Percentiles rank a stretch among this genome's conserved stretches.
phyloP scores from a whole-genome alignment of 2,113 vertebrate genomes.

The Candoia aspera region DNA sequence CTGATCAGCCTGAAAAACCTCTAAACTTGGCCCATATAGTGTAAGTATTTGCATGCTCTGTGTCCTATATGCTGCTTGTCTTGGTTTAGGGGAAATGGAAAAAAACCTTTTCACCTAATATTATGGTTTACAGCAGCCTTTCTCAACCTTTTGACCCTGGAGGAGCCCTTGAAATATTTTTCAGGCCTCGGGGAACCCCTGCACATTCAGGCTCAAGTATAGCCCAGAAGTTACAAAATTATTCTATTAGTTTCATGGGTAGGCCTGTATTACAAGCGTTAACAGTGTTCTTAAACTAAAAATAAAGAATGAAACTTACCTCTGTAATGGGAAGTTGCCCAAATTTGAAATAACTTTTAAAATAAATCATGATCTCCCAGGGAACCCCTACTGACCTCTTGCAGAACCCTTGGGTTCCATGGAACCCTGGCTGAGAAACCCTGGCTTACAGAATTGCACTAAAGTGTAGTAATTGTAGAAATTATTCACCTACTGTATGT shows the following conservation, averaged over 20 bases:
- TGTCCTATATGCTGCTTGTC: conserved; percentile 13
- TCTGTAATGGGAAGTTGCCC: too few relatives aligned
- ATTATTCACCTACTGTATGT: background rate
- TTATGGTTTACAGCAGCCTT: background rate
- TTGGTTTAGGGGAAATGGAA: conserved; percentile 5
- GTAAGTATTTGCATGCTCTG: conserved; percentile 80
- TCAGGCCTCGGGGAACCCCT: too few relatives aligned
- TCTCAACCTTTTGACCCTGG: background rate
- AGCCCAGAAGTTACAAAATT: too few relatives aligned
- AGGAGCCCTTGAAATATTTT: too few relatives aligned
- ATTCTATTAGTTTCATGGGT: too few relatives aligned
- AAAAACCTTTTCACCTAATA: conserved; percentile 18
- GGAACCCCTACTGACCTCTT: background rate
- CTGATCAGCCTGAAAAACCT: conserved; percentile 94
- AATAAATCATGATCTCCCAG: too few relatives aligned
- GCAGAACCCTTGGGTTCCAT: background rate
- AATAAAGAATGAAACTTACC: too few relatives aligned
- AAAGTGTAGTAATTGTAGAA: background rate
- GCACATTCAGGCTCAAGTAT: too few relatives aligned
- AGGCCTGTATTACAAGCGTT: too few relatives aligned
- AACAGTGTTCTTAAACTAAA: too few relatives aligned
- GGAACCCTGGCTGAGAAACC: too few relatives aligned
- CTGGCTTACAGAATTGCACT: background rate
- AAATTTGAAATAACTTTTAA: too few relatives aligned
- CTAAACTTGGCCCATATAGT: conserved; percentile 96